These are phyloP conservation scores for Caenorhabditis plicata DNA, from an alignment of 2,888 invertebrate genomes.

Conservation along the genomic window DNA sequence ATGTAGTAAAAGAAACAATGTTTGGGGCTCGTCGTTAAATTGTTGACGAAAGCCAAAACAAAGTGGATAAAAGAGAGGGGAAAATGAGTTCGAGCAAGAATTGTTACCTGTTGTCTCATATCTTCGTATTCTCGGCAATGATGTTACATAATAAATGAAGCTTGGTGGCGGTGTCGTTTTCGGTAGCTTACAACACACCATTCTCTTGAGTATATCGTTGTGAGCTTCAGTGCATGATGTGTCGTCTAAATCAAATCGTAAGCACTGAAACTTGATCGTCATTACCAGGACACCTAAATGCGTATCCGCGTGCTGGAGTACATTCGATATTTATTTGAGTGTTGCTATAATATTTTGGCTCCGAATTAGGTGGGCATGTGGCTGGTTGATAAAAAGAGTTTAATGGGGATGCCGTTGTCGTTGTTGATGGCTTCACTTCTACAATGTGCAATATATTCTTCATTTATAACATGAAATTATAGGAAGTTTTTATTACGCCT, in stretches of 20 bases:
- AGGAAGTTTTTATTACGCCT: no score
- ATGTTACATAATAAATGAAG: constrained; percentile 26
- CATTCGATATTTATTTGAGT: constrained; percentile 43
- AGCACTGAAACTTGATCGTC: not conserved
- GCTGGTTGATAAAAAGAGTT: constrained; percentile 29
- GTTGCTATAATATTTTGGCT: constrained; percentile 32
- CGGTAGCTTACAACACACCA: constrained; percentile 35
- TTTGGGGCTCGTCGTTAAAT: no score
- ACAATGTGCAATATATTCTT: no score
- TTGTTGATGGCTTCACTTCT: constrained; percentile 29
- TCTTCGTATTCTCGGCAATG: constrained; percentile 20
- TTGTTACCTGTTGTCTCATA: constrained; percentile 18
- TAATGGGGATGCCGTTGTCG: constrained; percentile 26
- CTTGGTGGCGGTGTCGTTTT: constrained; percentile 26
- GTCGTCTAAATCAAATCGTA: constrained; percentile 5
- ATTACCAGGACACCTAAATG: constrained; percentile 37
- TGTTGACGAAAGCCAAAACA: no score
- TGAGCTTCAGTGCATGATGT: constrained; percentile 27
- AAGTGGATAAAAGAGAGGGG: not conserved
- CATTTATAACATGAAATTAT: no score
- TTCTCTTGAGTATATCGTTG: constrained; percentile 29
- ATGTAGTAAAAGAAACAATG: no score
- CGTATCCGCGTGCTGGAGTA: constrained; percentile 32
- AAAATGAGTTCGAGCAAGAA: not conserved
- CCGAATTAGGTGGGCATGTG: constrained; percentile 28